These are phyloP conservation scores for Phalera bucephala DNA, from an alignment of 2,888 invertebrate species.

Conservation along the genomic window DNA sequence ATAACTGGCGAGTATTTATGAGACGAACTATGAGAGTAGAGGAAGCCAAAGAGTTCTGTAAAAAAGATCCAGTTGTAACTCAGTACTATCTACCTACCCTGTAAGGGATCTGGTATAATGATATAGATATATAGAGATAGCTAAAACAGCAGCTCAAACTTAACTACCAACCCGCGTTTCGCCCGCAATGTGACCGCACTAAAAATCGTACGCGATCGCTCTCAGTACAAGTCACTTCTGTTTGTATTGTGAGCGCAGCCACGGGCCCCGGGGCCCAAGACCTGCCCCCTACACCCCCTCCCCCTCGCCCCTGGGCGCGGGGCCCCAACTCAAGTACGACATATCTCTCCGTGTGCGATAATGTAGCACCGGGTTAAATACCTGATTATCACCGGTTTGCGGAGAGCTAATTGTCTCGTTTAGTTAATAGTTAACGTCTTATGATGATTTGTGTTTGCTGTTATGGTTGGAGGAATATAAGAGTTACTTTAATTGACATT, in stretches of 20 bases:
- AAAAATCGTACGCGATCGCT: not conserved
- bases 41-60: too few species aligned
- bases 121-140: too few species aligned
- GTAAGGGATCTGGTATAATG: too few species aligned
- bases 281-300: not conserved
- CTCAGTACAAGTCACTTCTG: not conserved
- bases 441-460: not conserved
- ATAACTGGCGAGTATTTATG: too few species aligned
- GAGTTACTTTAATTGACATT: too few species aligned
- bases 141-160: too few species aligned
- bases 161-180: too few species aligned
- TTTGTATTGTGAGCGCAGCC: not conserved
- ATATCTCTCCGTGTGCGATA: not conserved
- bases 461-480: too few species aligned
- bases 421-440: constrained; percentile 8
- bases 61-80: too few species aligned
- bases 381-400: constrained; percentile 18
- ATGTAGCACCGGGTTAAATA: constrained; percentile 4
- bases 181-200: too few species aligned
- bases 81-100: too few species aligned
- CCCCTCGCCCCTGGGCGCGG: not conserved
- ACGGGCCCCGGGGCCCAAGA: not conserved
- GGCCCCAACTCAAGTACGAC: not conserved
- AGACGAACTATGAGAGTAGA: too few species aligned
- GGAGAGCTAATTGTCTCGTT: constrained; percentile 20